These are phyloP conservation scores for Syrrhaptes paradoxus DNA, from an alignment of 2,113 vertebrate genomes.

Conservation along the genomic window DNA sequence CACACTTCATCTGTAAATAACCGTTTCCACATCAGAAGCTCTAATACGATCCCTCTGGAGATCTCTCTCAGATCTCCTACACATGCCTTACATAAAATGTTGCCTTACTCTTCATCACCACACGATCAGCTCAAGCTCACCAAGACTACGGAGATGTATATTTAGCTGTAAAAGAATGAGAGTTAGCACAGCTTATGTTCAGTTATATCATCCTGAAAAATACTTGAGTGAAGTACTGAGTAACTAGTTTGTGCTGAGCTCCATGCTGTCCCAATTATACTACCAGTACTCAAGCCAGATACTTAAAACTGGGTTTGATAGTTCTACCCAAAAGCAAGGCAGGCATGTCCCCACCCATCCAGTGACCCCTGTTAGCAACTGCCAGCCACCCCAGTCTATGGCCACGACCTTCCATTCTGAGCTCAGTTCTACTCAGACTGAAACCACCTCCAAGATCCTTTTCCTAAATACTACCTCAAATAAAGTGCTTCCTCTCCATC, in stretches of 20 bases:
- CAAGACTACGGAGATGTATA: slow-evolving; percentile 26
- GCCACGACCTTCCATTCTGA: not conserved
- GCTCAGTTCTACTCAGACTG: not conserved
- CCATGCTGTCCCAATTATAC: not conserved
- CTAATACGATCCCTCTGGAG: not conserved
- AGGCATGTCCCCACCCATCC: not conserved
- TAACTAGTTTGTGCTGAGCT: not conserved
- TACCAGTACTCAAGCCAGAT: not conserved
- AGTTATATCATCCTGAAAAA: slow-evolving; percentile 15
- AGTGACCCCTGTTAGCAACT: not conserved
- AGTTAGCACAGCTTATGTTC: slow-evolving; percentile 19
- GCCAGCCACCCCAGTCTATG: not conserved
- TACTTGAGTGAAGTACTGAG: not conserved
- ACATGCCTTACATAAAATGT: slow-evolving; percentile 22
- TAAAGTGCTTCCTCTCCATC: not conserved
- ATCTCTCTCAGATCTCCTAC: slow-evolving; percentile 49
- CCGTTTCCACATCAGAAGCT: not conserved
- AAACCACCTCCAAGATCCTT: not conserved
- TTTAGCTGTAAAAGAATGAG: slow-evolving; percentile 47
- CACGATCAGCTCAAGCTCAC: slow-evolving; percentile 26
- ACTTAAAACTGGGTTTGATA: not conserved
- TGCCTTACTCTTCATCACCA: slow-evolving; percentile 7
- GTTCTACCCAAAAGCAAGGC: not conserved
- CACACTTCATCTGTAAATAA: not conserved
- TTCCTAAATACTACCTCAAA: not conserved